These are phyloP conservation scores for Burhinus oedicnemus DNA, from an alignment of 2,113 vertebrate genomes.

Conservation along the genomic window DNA sequence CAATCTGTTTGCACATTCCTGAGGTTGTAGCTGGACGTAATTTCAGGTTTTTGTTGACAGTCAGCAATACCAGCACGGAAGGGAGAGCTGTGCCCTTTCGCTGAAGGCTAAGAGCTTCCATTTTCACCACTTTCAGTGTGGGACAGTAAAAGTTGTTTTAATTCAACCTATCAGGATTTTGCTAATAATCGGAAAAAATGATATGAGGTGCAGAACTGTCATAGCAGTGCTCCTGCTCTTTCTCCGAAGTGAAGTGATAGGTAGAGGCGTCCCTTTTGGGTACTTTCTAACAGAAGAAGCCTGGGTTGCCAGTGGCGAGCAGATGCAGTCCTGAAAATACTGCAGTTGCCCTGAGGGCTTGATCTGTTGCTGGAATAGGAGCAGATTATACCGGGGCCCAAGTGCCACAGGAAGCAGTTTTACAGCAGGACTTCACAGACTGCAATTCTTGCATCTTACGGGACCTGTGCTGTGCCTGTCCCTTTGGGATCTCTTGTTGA, in stretches of 20 bases:
- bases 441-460: rapidly evolving
- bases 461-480: neutral
- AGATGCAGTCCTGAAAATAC: neutral
- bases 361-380: neutral
- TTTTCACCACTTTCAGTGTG: neutral
- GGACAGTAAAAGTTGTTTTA: neutral
- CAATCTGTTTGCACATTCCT: neutral
- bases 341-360: neutral
- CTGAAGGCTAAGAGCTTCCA: neutral
- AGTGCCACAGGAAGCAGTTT: neutral
- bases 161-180: neutral
- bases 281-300: neutral
- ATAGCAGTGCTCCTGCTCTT: neutral
- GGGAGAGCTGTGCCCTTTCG: neutral
- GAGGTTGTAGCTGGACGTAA: neutral
- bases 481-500: neutral
- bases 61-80: neutral
- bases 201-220: neutral
- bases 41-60: neutral
- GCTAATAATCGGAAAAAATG: neutral
- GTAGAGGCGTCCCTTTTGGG: neutral
- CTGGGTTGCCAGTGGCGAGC: neutral
- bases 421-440: neutral
- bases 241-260: neutral
- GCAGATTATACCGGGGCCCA: neutral